Evolutionary conservation across 2,888 invertebrate species (phyloP), one percentile per base, ranked within the genome.

Genomic region (Sturmia bella): DNA sequence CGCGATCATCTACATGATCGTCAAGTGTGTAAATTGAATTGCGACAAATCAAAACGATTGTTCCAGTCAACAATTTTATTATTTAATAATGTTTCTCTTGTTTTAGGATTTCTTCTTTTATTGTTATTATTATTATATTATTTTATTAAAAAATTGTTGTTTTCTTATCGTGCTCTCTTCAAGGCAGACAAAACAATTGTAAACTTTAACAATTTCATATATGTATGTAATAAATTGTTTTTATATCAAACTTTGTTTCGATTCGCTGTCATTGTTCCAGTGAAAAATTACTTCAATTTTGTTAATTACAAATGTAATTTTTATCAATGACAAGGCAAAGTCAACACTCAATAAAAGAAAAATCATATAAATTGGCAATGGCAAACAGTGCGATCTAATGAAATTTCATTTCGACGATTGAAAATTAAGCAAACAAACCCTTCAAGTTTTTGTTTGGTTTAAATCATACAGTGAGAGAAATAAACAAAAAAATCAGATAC

Each of bases 121-220:
- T n/a, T n/a, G n/a, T n/a, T n/a, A n/a, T n/a, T n/a, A n/a, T n/a
- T n/a, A n/a, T n/a, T n/a, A 2, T 7, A 15, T 15, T n/a, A 15
- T 27, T 54, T 63, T 5, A 32, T 7, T 32, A 7, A 32, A 32
- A 9, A 32, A 32, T 32, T 32, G 32, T 32, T 32, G 9, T 32
- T n/a, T 21, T 17, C 5, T 54, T 15, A 19, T 63, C 37, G n/a
- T 54, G 13, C 52, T 41, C 27, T 15, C 12, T 72, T 61, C 52
- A 61, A 61, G 39, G 19, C 37, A 73, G 63, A 54, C 52, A 63
- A 52, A 63, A 41, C 63, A 73, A 63, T 37, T 63, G 39, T 17
- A 37, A 24, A 52, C 39, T 50, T 52, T 24, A 61, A 27, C 32
- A 3, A 27, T 27, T 27, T 27, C 27, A 4, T 27, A 6, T 6